A percentile compares a stretch with the other conserved stretches of the same genome.
Evolutionary conservation across 2,797 vertebrate species (phyloP).

Genomic region (Sternotherus odoratus): DNA sequence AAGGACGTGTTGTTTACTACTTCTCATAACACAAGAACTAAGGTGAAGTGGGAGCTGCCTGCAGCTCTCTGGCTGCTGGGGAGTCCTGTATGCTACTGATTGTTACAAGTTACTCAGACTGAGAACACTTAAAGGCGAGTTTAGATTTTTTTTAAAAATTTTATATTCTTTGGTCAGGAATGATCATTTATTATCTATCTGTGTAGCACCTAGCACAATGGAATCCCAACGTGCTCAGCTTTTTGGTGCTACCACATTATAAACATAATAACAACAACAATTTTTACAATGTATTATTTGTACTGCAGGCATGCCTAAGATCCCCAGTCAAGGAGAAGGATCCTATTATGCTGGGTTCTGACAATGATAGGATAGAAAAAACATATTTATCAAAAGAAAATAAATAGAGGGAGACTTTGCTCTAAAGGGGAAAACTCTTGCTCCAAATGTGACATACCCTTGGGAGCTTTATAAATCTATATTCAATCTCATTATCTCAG

Average conservation of each 20-base stretch:
- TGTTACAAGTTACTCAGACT: neutral
- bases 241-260: neutral
- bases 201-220: neutral
- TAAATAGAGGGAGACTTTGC: neutral
- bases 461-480: slow-evolving; percentile 27
- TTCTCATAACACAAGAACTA: too few relatives aligned
- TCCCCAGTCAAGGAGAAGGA: neutral
- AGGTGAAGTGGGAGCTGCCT: too few relatives aligned
- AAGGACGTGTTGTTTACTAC: too few relatives aligned
- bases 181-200: neutral
- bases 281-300: neutral
- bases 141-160: neutral
- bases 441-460: slow-evolving; percentile 2
- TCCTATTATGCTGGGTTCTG: neutral
- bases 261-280: neutral
- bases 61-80: neutral
- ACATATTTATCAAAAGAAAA: neutral
- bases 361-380: neutral
- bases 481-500: neutral
- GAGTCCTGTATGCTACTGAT: neutral
- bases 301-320: neutral
- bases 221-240: neutral
- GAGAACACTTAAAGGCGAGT: neutral
- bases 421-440: neutral
- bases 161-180: neutral